Base-by-base conservation (phyloP, 2,888 invertebrate genomes). In the Andrena hattorfiana region DNA sequence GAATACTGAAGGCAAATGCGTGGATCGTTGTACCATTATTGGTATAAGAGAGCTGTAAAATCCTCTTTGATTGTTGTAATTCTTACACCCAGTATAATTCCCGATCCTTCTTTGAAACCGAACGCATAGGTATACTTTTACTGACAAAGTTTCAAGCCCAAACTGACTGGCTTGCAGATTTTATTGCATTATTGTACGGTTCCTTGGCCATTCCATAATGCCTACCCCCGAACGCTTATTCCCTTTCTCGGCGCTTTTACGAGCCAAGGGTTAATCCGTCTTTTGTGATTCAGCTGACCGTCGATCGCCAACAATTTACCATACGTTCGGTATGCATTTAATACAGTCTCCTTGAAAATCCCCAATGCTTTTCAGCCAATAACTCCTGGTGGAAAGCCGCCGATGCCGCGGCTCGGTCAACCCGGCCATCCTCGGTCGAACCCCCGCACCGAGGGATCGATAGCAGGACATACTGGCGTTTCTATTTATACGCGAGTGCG, bases 401-500 rank as follows among this genome's bases (percentile, higher is more conserved):
- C 16, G 26, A 16, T 35, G 42, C 30, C 30, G 60, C 26, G 42
- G 75, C 73, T 71, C 74, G 86, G 87, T 89, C 89, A 89, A 86
- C 84, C 79, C 83, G 78, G 80, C 80, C 86, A 86, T 84, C 88
- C 86, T 85, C 80, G 85, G 81, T 86, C 79, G 86, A 88, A 85
- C 76, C 83, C 49, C 78, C 71, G 81, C 85, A 84, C 54, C 68
- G 71, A 83, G 85, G 83, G 86, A 90, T 90, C 90, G 89, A 90
- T 90, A 90, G 84, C 85, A 76, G 77, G 79, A 76, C 83, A 76
- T 79, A 82, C 76, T 82, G 48, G 75, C 68, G 78, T 84, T 80
- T 87, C 87, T 89, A 90, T 90, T 89, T 90, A 90, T 85, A 89
- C 80, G 62, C 77, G 72, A 81, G 79, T 75, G 81, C 74, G 75